phyloP scores from a whole-genome alignment of 1,140 invertebrate genomes.

The Leptinotarsa texana region DNA sequence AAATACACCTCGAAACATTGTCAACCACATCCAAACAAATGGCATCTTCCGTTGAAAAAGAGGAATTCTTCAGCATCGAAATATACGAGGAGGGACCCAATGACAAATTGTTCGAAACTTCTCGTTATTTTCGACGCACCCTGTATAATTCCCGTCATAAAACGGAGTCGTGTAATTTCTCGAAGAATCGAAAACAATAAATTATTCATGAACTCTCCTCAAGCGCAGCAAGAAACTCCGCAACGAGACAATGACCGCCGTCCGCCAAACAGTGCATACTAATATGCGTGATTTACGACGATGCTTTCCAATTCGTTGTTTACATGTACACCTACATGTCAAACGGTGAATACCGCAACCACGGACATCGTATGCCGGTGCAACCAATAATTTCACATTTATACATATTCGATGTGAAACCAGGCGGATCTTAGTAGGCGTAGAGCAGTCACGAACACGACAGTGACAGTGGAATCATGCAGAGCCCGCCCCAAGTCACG shows the following conservation, averaged over 20 bases:
- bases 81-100: too few species aligned
- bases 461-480: slow-evolving; percentile 47
- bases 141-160: too few species aligned
- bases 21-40: too few species aligned
- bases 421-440: slow-evolving; percentile 26
- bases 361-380: background rate
- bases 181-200: background rate
- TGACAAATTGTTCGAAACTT: too few species aligned
- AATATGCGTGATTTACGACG: background rate
- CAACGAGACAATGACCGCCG: slow-evolving; percentile 1
- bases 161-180: too few species aligned
- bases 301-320: background rate
- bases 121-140: too few species aligned
- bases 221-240: background rate
- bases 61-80: too few species aligned
- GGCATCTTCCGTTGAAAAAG: too few species aligned
- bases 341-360: background rate
- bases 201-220: background rate
- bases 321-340: background rate
- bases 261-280: background rate
- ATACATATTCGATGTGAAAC: slow-evolving; percentile 19
- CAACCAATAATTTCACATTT: slow-evolving; percentile 16
- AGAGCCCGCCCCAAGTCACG: slow-evolving; percentile 45
- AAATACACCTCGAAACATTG: too few species aligned
- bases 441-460: slow-evolving; percentile 35